Conservation (phyloP, 2,888 invertebrate genomes). For the Meiosimyza platycephala region DNA sequence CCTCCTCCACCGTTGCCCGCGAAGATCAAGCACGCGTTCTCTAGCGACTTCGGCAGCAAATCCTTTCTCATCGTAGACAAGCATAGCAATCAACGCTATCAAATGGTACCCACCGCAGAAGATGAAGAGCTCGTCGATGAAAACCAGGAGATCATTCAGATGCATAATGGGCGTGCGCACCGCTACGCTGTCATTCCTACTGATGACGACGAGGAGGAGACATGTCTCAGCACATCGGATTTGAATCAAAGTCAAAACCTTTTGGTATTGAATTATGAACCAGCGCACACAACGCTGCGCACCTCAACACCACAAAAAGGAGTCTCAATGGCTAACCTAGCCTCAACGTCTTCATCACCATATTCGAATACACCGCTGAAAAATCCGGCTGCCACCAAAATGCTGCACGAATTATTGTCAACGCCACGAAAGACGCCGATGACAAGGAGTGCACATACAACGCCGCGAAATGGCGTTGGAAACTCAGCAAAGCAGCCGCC, state of each 20-base stretch:
- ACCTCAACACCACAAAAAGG: slow-evolving; percentile 64
- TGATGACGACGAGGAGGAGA: slow-evolving; percentile 67
- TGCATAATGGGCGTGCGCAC: slow-evolving; percentile 67
- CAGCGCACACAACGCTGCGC: slow-evolving; percentile 50
- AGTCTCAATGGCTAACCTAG: slow-evolving; percentile 43
- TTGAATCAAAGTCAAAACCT: slow-evolving; percentile 64
- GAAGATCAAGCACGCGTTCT: slow-evolving; percentile 65
- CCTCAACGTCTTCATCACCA: slow-evolving; percentile 39
- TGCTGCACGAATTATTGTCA: slow-evolving; percentile 78
- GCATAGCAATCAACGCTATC: slow-evolving; percentile 71
- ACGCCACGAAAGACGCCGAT: slow-evolving; percentile 76
- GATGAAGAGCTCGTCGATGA: slow-evolving; percentile 68
- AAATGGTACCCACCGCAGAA: slow-evolving; percentile 76
- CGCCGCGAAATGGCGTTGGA: slow-evolving; percentile 56
- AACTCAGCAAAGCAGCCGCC: slow-evolving; percentile 45
- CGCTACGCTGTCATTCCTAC: slow-evolving; percentile 74
- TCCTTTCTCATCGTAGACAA: slow-evolving; percentile 69
- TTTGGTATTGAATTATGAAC: slow-evolving; percentile 44
- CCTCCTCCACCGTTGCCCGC: slow-evolving; percentile 42
- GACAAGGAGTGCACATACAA: slow-evolving; percentile 60
- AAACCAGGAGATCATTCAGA: slow-evolving; percentile 67
- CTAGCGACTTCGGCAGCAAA: slow-evolving; percentile 67
- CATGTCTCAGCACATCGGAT: slow-evolving; percentile 66
- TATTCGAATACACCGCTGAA: slow-evolving; percentile 69
- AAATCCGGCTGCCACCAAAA: slow-evolving; percentile 79